Conservation (phyloP, 2,113 vertebrate genomes). For the Numida meleagris region DNA sequence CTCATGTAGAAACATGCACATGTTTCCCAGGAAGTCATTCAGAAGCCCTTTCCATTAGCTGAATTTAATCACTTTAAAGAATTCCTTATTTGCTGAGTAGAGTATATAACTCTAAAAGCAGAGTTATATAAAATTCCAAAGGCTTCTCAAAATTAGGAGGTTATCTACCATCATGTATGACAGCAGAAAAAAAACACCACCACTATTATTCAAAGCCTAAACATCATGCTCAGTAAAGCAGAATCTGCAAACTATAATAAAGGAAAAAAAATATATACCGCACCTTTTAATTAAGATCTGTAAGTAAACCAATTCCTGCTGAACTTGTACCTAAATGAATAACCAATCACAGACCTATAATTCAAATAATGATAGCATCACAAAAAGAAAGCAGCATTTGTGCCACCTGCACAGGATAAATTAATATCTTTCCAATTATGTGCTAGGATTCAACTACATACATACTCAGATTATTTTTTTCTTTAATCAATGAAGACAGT, state of each 20-base stretch:
- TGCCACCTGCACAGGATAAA: conserved; percentile 34
- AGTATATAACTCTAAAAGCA: background rate
- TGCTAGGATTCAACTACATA: background rate
- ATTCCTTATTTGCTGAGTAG: background rate
- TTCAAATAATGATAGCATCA: conserved; percentile 30
- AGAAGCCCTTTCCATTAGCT: background rate
- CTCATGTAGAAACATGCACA: background rate
- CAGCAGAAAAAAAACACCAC: background rate
- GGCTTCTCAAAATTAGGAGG: conserved; percentile 1
- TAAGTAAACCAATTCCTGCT: conserved; percentile 65
- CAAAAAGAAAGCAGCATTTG: conserved; percentile 49
- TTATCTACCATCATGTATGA: conserved; percentile 18
- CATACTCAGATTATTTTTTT: background rate
- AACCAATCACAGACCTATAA: conserved; percentile 69
- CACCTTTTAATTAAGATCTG: conserved; percentile 69
- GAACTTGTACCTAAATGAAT: conserved; percentile 64
- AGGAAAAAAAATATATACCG: conserved; percentile 59
- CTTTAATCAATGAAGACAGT: background rate
- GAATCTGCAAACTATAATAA: conserved; percentile 60
- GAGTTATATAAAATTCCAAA: background rate
- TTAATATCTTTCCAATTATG: background rate
- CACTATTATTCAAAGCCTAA: conserved; percentile 31
- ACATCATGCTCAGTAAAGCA: conserved; percentile 44
- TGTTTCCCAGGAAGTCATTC: background rate
- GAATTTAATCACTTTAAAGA: background rate